Base-by-base conservation (phyloP, 2,113 vertebrate species). In the Sphaerodactylus townsendi region DNA sequence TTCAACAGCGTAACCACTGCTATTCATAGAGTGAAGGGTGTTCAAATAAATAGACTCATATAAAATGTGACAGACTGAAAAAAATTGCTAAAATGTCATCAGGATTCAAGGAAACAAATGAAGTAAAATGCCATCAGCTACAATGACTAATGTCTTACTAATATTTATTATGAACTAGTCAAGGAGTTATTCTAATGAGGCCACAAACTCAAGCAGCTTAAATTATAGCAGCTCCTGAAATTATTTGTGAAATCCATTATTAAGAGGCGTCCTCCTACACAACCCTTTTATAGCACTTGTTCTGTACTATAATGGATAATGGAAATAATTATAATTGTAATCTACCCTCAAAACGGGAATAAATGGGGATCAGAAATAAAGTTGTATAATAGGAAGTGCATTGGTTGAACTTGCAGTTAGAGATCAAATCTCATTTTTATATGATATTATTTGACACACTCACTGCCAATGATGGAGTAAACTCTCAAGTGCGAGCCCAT, bases 51-150 rank as follows among this genome's bases (percentile, higher is more conserved):
- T 53, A 50, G 44, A n/a, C n/a, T n/a, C n/a, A n/a, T n/a, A n/a
- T n/a, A n/a, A n/a, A n/a, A n/a, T n/a, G n/a, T n/a, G n/a, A n/a
- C n/a, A n/a, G 44, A 9, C 44, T 9, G 9, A 9, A 68, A 6
- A 66, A n/a, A 44, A 14, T 64, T 74, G 25, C 37, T 64, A 21
- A 74, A 82, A 46, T 48, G 39, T 46, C 56, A 19, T 0, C 2
- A 1, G 0, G 6, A 1, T 0, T 46, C 1, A 39, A 19, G n/a
- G 73, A 82, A 85, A 81, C 48, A 65, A 5, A 0, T 30, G 37
- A 56, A 50, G 25, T 8, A 8, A 2, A 73, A 13, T 68, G 17
- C 53, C 17, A 56, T 8, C 21, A 21, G 6, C 1, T 71, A 37
- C 4, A 5, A 11, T 37, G 2, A 6, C n/a, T 69, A 50, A 48